phyloP scores from a whole-genome alignment of 2,888 invertebrate genomes.

The Chaetoderma sp. region DNA sequence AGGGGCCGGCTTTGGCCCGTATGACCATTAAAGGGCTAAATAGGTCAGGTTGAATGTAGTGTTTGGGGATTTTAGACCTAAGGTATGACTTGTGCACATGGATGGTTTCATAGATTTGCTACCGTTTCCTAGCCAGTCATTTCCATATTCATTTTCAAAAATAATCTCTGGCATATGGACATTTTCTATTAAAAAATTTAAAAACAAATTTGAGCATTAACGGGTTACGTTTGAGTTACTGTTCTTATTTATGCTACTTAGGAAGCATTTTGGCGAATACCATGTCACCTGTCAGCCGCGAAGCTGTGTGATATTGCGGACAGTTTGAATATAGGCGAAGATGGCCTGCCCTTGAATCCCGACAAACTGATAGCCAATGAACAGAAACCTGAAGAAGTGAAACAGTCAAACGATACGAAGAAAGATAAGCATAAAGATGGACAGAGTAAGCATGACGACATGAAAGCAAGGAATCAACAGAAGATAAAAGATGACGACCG shows the following conservation, averaged over 20 bases:
- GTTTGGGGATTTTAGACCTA: background rate
- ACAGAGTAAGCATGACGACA: slow-evolving; percentile 25
- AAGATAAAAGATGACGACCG: slow-evolving; percentile 27
- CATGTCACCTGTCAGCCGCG: slow-evolving; percentile 74
- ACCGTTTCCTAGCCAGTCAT: too few relatives aligned
- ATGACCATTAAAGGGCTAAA: too few relatives aligned
- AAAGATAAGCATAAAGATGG: too few relatives aligned
- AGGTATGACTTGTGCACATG: too few relatives aligned
- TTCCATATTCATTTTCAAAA: too few relatives aligned
- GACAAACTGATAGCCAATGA: slow-evolving; percentile 38
- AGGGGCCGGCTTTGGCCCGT: too few relatives aligned
- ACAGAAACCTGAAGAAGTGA: background rate
- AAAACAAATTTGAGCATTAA: background rate
- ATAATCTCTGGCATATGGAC: too few relatives aligned
- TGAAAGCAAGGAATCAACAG: slow-evolving; percentile 26
- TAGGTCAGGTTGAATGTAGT: too few relatives aligned
- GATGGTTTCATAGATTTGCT: too few relatives aligned
- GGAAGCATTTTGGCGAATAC: slow-evolving; percentile 91
- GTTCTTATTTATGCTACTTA: slow-evolving; percentile 61
- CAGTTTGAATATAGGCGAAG: slow-evolving; percentile 74
- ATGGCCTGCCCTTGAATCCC: slow-evolving; percentile 38
- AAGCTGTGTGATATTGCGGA: slow-evolving; percentile 75
- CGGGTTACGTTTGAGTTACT: background rate
- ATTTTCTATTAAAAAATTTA: background rate
- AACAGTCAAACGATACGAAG: too few relatives aligned